These are phyloP conservation scores for Phallusia fumigata DNA, from an alignment of 23 tunicate species.

Conservation along the genomic window DNA sequence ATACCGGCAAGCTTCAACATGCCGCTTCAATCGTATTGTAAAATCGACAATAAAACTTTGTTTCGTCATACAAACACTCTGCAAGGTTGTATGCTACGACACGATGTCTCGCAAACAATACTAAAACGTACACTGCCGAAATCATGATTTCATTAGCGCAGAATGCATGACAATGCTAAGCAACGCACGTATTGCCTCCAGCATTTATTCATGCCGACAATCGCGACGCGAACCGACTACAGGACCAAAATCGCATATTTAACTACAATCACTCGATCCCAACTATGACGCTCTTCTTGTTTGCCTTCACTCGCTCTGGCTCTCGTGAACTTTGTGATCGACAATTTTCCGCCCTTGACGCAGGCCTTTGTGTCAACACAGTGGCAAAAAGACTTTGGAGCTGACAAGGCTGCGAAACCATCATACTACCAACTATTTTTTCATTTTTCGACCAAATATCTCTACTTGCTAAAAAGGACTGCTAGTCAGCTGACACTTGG, in stretches of 20 bases:
- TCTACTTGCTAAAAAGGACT: too few species aligned
- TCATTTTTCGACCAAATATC: too few species aligned
- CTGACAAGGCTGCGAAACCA: too few species aligned
- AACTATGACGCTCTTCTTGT: background rate
- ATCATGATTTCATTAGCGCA: background rate
- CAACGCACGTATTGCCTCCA: constrained; percentile 9
- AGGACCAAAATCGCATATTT: background rate
- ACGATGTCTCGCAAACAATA: background rate
- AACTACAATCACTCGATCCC: background rate
- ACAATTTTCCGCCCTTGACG: constrained; percentile 1
- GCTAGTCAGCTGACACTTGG: background rate
- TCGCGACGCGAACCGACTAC: background rate
- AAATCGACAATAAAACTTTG: background rate
- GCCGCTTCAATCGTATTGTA: background rate
- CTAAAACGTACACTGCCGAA: background rate
- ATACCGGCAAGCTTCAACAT: background rate
- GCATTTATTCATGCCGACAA: background rate
- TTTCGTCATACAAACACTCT: background rate
- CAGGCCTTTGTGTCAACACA: background rate
- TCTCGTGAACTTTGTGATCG: background rate
- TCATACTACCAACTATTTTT: too few species aligned
- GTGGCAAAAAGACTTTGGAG: background rate
- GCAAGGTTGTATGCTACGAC: too few species aligned
- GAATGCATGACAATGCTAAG: background rate
- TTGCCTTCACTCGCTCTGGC: background rate